phyloP scores from a whole-genome alignment of 2,797 vertebrate species.

The Chrosomus eos region DNA sequence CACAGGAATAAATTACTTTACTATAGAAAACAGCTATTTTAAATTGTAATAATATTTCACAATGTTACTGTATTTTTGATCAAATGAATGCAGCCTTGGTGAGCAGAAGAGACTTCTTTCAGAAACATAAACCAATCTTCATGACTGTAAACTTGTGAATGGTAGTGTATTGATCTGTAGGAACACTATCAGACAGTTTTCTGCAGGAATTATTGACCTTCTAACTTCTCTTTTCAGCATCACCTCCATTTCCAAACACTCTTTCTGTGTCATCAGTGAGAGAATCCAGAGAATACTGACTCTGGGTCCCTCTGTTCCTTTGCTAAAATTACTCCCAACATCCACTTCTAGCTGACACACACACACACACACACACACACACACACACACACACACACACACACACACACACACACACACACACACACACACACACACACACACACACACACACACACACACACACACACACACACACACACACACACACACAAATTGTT shows the following conservation, averaged over 20 bases:
- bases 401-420: slow-evolving; percentile 7
- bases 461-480: slow-evolving; percentile 12
- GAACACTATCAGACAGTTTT: neutral
- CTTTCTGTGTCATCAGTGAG: neutral
- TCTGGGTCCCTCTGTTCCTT: too few species aligned
- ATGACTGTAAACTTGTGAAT: neutral
- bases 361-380: slow-evolving; percentile 15
- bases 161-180: neutral
- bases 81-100: neutral
- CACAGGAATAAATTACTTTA: neutral
- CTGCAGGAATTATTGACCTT: too few species aligned
- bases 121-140: neutral
- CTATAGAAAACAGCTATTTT: neutral
- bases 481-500: slow-evolving; percentile 6
- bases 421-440: neutral
- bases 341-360: neutral
- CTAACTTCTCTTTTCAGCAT: neutral
- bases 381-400: slow-evolving; percentile 13
- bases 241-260: neutral
- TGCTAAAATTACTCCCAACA: neutral
- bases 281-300: neutral
- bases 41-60: neutral
- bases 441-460: neutral
- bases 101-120: neutral
- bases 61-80: neutral